Evolutionary conservation across 2,888 invertebrate species (phyloP), one percentile per base, ranked within the genome.

Genomic region (Gibbula magus): DNA sequence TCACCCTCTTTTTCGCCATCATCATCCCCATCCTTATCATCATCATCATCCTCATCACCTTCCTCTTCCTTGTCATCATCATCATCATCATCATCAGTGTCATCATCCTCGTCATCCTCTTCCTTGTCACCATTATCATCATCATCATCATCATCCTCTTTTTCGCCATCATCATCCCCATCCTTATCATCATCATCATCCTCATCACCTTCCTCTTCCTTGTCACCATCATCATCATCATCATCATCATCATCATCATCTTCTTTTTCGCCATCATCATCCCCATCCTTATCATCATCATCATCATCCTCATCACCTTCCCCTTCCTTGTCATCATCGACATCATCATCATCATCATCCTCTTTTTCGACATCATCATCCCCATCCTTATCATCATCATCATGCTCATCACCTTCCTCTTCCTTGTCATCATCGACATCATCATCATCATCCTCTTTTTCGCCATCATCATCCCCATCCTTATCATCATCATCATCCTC

Each of bases 61-160:
- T 67, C 67, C 18, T 67, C 67, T 22, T 67, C 67, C 18, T 67
- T 35, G 32, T 73, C 73, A 73, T 73, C 73, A 73, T 67, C 67
- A 67, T 67, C 67, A 67, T 67, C 67, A 67, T 67, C 67, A 67
- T 67, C 67, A 67, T 67, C 67, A 67, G 18, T 25, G 22, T 67
- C 67, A 67, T 67, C 67, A 67, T 67, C 67, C 10, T 52, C 52
- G 18, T 52, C 52, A 52, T 52, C 52, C 10, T 52, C 52, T 13
- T 52, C 52, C 13, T 52, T 18, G 52, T 52, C 52, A 18, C n/a
- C 35, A 2, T 73, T 4, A 18, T 39, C n/a, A n/a, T n/a, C n/a
- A n/a, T n/a, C n/a, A n/a, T n/a, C n/a, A n/a, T n/a, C n/a, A n/a
- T n/a, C n/a, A n/a, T n/a, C n/a, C n/a, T n/a, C n/a, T n/a, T n/a